phyloP scores from a whole-genome alignment of 2,113 vertebrate species.

The Phycodurus eques region DNA sequence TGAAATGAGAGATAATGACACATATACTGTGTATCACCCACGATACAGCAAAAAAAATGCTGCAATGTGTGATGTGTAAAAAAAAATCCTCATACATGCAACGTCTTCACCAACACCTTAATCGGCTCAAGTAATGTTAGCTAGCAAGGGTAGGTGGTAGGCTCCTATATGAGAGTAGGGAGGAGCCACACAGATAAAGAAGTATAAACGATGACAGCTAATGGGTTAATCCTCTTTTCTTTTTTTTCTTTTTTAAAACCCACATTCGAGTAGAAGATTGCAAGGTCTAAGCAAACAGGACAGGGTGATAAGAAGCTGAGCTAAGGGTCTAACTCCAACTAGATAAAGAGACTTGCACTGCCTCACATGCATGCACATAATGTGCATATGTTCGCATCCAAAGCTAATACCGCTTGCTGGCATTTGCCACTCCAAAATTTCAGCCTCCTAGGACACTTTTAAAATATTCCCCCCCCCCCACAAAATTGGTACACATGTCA shows the following conservation, averaged over 20 bases:
- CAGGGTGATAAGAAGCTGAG: constrained; percentile 64
- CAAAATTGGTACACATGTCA: background rate
- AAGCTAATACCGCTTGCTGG: background rate
- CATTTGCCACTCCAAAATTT: background rate
- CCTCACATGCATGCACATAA: constrained; percentile 18
- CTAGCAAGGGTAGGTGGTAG: constrained; percentile 13
- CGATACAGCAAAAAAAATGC: background rate
- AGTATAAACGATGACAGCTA: constrained; percentile 42
- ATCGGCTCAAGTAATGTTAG: constrained; percentile 30
- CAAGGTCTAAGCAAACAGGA: constrained; percentile 72
- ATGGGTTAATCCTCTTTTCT: constrained; percentile 59
- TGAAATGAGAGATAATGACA: no score
- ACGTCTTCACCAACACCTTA: constrained; percentile 28
- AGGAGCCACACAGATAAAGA: constrained; percentile 12
- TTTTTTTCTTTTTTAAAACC: constrained; percentile 37
- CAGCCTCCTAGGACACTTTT: background rate
- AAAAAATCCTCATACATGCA: background rate
- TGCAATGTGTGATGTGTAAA: background rate
- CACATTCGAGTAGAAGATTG: constrained; percentile 60
- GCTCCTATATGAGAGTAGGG: background rate
- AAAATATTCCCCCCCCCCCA: background rate
- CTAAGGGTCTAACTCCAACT: constrained; percentile 77
- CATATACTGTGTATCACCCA: background rate
- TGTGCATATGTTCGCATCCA: constrained; percentile 7
- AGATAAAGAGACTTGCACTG: constrained; percentile 62